Base-by-base conservation (phyloP, 1,140 invertebrate genomes). In the Colletes gigas region DNA sequence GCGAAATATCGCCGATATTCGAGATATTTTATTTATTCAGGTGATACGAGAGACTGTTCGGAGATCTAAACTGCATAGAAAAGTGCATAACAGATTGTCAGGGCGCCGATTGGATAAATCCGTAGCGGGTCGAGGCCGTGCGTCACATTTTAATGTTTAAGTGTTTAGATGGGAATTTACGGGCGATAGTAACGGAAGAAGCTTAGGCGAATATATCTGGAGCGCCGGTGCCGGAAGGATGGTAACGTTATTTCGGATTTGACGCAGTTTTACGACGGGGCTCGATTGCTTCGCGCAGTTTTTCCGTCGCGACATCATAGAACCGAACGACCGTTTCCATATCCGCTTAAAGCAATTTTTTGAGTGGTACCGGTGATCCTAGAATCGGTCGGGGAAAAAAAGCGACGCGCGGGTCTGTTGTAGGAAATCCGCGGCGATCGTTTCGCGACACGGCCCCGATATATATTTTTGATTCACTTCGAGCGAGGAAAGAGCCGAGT, bases 291-390 rank as follows among this genome's bases (percentile, higher is more conserved):
- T 21, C 59, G 50, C 59, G 59, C 55, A 63, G 69, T 63, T 78
- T 72, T 72, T 55, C 59, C 60, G 59, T 44, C 50, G 50, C 68
- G 77, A 72, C 77, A 54, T 52, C 44, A 14, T 63, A 62, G 52
- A 67, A 54, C 14, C 63, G 54, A 75, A 80, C 66, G 72, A 59
- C 63, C 72, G 47, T 67, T 75, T n/a, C 54, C 10, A 54, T 80
- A 80, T 80, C 54, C 74, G 82, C 68, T 82, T 82, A 78, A 82
- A 70, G 78, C 57, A 73, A 84, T 82, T 81, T 82, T 85, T 85
- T 44, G 60, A 59, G 19, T 12, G 39, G 9, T 14, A 30, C 30
- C 47, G 30, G 39, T 52, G 39, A 9, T 30, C 12, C 62, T 69
- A 70, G 65, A 4, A 83, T 65, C 47, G 52, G 47, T 70, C 19